Evolutionary conservation across 1,140 invertebrate species (phyloP), one percentile per base, ranked within the genome.

Genomic region (Arion vulgaris): DNA sequence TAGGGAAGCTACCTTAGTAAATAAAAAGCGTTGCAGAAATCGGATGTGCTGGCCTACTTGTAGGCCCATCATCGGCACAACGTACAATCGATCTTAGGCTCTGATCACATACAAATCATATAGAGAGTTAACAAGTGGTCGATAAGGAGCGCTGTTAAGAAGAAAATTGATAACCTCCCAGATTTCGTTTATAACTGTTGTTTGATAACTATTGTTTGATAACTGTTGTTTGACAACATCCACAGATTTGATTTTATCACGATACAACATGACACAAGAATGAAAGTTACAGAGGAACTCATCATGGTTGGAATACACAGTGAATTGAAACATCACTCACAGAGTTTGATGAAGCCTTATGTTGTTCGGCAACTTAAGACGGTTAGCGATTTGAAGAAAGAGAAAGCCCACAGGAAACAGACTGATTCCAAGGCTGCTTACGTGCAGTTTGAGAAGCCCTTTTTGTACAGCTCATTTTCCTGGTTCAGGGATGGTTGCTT

Each of bases 361-460:
- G 49, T 51, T 9, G n/a, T 90, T 19, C 85, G 87, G 45, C 57
- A 84, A 5, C 49, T 89, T 19, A 90, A 90, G 49, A n/a, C 80
- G 28, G 62, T 85, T 23, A 36, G 74, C 9, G 82, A 87, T 83
- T 80, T 84, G 51, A 51, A 57, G 71, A 53, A 45, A 38, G 19
- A 80, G 78, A 83, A 36, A 68, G 78, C 26, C 26, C 36, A 68
- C n/a, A 66, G 28, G 13, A 38, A 39, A 19, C 78, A 49, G 57
- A 84, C 71, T 85, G 84, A 7, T 0, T 34, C 73, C 26, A 75
- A 53, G 32, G 23, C 38, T 4, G 86, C 86, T 36, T 81, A 81
- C 15, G 81, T 89, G 32, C 90, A 90, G 87, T 88, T 91, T 53
- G 85, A 88, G 53, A 72, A 80, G 1, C 89, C 89, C 32, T 91